Percentiles rank a stretch among this genome's conserved stretches.
Evolutionary conservation across 2,113 vertebrate species (phyloP).

Genomic region (Mobula birostris): DNA sequence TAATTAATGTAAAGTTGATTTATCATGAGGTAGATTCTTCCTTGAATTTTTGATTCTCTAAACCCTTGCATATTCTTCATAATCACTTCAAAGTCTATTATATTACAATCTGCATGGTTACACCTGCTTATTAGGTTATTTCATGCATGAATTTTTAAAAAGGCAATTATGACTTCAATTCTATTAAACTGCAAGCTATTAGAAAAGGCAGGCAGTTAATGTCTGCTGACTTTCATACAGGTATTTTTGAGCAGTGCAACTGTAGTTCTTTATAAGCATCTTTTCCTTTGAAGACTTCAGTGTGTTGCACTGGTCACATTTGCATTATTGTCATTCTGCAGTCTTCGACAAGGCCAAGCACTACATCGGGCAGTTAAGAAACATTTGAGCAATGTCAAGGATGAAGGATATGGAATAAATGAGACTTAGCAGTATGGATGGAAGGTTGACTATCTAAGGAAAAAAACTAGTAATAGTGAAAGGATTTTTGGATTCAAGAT

Average conservation of each 20-base stretch:
- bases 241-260: background rate
- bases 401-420: too few species aligned
- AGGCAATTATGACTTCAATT: background rate
- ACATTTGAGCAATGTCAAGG: too few species aligned
- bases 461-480: too few species aligned
- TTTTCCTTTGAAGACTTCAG: background rate
- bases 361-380: too few species aligned
- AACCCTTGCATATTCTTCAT: too few species aligned
- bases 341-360: background rate
- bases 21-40: background rate
- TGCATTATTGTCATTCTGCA: too few species aligned
- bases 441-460: too few species aligned
- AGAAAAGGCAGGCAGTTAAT: background rate
- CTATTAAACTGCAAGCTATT: too few species aligned
- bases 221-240: background rate
- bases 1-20: background rate
- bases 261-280: background rate
- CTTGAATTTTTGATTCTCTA: background rate
- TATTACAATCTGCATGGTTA: background rate
- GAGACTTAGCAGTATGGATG: too few species aligned
- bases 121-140: background rate
- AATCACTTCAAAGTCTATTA: background rate
- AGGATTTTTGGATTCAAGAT: too few species aligned
- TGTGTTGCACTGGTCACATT: background rate
- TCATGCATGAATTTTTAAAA: background rate